phyloP scores from a whole-genome alignment of 2,888 invertebrate genomes.

The Meandrusa payeni region DNA sequence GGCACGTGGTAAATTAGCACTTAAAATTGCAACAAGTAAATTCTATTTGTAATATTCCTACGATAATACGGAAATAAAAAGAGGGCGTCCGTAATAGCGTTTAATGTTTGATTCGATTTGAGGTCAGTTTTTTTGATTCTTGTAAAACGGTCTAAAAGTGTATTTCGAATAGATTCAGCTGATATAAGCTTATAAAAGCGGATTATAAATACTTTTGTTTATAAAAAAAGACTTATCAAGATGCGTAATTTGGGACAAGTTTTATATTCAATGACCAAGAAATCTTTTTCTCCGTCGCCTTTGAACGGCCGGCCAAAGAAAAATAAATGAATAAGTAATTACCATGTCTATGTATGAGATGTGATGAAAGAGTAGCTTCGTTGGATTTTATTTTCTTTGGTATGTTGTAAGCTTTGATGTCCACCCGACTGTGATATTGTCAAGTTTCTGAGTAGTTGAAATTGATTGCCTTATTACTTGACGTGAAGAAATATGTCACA shows the following conservation, averaged over 20 bases:
- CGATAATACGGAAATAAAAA: too few species aligned
- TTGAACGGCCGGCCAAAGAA: constrained; percentile 2
- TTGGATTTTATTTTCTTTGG: constrained; percentile 12
- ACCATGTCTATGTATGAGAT: constrained; percentile 15
- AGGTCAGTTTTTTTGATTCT: too few species aligned
- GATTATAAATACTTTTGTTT: too few species aligned
- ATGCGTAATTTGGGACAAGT: neutral
- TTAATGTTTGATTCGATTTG: too few species aligned
- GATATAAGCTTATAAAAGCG: too few species aligned
- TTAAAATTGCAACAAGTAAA: too few species aligned
- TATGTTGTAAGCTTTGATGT: constrained; percentile 10
- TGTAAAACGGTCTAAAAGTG: too few species aligned
- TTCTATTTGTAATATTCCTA: too few species aligned
- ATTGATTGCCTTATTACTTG: neutral
- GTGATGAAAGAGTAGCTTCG: constrained; percentile 6
- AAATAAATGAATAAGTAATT: constrained; percentile 20
- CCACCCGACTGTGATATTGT: neutral
- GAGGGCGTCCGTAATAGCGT: too few species aligned
- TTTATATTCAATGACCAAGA: constrained; percentile 10
- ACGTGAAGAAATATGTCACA: neutral
- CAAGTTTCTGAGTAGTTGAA: neutral
- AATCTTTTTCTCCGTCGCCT: neutral
- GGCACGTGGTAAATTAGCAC: too few species aligned
- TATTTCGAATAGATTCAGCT: too few species aligned
- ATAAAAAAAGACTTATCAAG: too few species aligned